Evolutionary conservation across 2,888 invertebrate species (phyloP).

Genomic region (Neocrepidodera transversa): DNA sequence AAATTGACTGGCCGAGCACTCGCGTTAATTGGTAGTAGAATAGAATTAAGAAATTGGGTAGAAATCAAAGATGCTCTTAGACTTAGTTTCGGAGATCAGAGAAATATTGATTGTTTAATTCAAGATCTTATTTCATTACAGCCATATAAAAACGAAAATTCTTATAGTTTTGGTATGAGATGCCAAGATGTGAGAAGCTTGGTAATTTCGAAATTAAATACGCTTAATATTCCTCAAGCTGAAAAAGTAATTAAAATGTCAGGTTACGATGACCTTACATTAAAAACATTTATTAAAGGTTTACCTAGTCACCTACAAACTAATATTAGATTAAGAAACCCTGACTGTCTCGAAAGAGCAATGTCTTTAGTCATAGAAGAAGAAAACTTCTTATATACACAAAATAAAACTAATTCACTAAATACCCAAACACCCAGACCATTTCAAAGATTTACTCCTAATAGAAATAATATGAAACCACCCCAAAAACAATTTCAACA

Average conservation of each 20-base stretch:
- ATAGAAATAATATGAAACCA: neutral
- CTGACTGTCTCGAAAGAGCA: conserved; percentile 8
- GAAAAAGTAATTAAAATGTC: neutral
- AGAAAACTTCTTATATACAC: neutral
- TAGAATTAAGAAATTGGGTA: neutral
- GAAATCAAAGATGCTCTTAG: neutral
- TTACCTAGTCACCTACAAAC: neutral
- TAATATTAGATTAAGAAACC: conserved; percentile 5
- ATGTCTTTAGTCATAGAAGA: conserved; percentile 8
- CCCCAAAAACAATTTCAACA: too few relatives aligned
- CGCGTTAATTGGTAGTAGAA: neutral
- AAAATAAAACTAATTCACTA: neutral
- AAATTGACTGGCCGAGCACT: neutral
- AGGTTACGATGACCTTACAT: neutral
- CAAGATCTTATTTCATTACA: neutral
- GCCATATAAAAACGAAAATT: neutral
- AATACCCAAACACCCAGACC: neutral
- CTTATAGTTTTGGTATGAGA: neutral
- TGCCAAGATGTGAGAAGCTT: neutral
- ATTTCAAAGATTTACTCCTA: neutral
- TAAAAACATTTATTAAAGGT: conserved; percentile 16
- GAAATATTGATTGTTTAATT: neutral
- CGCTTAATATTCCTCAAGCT: neutral
- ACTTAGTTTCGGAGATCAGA: neutral
- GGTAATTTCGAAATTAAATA: neutral